phyloP scores from a whole-genome alignment of 2,113 vertebrate genomes.

The Lepidothrix coronata region DNA sequence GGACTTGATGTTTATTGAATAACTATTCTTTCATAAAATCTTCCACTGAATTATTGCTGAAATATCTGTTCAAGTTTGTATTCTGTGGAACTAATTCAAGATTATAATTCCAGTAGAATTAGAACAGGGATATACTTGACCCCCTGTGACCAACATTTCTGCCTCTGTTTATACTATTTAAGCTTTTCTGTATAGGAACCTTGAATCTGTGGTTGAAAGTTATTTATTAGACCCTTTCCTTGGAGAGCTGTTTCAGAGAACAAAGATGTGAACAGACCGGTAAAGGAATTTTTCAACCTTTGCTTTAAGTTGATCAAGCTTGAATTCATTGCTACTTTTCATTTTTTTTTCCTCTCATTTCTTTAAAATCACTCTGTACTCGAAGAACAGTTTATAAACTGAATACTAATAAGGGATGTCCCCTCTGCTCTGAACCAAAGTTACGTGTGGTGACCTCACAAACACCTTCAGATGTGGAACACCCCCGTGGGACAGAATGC shows the following conservation, averaged over 20 bases:
- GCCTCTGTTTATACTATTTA: background rate
- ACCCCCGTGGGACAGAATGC: background rate
- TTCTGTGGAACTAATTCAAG: conserved; percentile 44
- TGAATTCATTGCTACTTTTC: background rate
- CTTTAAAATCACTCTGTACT: conserved; percentile 6
- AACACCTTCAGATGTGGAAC: background rate
- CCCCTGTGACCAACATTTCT: background rate
- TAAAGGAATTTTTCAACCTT: conserved; percentile 4
- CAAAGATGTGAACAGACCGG: conserved; percentile 15
- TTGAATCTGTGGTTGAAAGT: background rate
- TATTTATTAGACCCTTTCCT: conserved; percentile 31
- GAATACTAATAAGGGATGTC: background rate
- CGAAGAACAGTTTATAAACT: background rate
- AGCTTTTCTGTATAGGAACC: background rate
- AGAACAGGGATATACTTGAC: background rate
- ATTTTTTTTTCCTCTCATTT: background rate
- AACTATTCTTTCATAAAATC: background rate
- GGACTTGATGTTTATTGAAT: conserved; percentile 8
- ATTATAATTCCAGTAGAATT: conserved; percentile 26
- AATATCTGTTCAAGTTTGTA: background rate
- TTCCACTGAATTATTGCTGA: background rate
- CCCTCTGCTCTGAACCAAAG: background rate
- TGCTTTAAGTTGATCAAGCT: background rate
- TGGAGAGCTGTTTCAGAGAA: conserved; percentile 39
- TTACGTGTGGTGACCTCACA: background rate